Base-by-base conservation (phyloP, 2,888 invertebrate species). In the Calameuta pallipes region DNA sequence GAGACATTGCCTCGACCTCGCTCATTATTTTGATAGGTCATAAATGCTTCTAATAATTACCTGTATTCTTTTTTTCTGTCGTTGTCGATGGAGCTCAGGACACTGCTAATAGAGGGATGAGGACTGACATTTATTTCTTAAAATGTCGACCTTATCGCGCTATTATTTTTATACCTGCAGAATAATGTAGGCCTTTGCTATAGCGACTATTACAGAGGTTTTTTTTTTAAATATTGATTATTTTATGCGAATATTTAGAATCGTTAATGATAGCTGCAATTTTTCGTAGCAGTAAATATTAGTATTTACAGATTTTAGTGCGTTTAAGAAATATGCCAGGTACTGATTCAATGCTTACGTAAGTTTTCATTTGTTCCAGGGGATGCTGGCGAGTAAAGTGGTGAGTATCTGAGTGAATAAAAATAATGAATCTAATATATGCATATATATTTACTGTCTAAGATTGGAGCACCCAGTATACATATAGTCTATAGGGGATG, bases 11-110 rank as follows among this genome's bases (percentile, higher is more conserved):
- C 23, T 35, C 36, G 36, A 74, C 37, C 74, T 74, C 74, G 74
- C 74, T 74, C 74, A 34, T 74, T 74, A 74, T 41, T 74, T 35
- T 74, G 30, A 74, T 74, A 34, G 74, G 35, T 35, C 74, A 36
- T 74, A 74, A 74, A 74, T 74, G 74, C 36, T 34, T 23, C 74
- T 41, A 36, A 74, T 41, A 74, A 74, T 74, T 74, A 35, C 74
- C 35, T 74, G 35, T n/a, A 35, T 35, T n/a, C 36, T 74, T 35
- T 36, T 35, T 74, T 23, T 13, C n/a, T n/a, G 36, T 33, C 36
- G 23, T 34, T 15, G 30, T 71, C 15, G 31, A 31, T 30, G 31
- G 71, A 71, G 56, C 56, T 56, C 2, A 56, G 56, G 56, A 9
- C 23, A 56, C 23, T 56, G 56, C 56, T 56, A 23, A 56, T 56